phyloP scores from a whole-genome alignment of 2,113 vertebrate species.

The Tupaia chinensis region DNA sequence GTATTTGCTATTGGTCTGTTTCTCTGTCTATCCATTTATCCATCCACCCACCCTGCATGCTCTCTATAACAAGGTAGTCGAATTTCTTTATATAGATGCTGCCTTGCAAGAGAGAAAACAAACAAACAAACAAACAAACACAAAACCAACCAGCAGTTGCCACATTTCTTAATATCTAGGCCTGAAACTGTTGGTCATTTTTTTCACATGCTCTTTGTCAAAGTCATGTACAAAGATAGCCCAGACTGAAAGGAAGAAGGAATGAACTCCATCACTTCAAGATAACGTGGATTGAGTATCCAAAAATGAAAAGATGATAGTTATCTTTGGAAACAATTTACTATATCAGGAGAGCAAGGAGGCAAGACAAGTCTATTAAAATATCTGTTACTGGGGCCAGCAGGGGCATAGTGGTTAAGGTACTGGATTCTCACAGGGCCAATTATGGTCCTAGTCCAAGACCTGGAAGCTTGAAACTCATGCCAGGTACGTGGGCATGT shows the following conservation, averaged over 20 bases:
- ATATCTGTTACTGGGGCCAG: neutral
- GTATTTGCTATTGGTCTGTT: neutral
- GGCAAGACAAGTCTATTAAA: neutral
- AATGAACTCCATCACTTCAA: neutral
- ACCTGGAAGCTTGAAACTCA: no score
- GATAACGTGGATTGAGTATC: neutral
- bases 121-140: no score
- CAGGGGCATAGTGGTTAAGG: no score
- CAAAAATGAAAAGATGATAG: neutral
- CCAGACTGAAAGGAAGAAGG: neutral
- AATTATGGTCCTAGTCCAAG: no score
- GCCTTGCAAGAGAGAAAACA: neutral
- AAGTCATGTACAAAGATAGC: neutral
- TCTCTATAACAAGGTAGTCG: neutral
- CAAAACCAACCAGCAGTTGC: neutral
- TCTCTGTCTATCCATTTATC: neutral
- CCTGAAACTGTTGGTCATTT: neutral
- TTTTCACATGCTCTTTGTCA: neutral
- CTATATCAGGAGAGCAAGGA: neutral
- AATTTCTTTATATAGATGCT: neutral
- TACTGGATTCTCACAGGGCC: no score
- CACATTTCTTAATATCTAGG: neutral
- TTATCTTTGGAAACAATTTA: neutral
- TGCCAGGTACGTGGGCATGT: no score
- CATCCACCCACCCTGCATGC: neutral